These are phyloP conservation scores for Lucilia sericata DNA, from an alignment of 1,140 invertebrate genomes.

Conservation along the genomic window DNA sequence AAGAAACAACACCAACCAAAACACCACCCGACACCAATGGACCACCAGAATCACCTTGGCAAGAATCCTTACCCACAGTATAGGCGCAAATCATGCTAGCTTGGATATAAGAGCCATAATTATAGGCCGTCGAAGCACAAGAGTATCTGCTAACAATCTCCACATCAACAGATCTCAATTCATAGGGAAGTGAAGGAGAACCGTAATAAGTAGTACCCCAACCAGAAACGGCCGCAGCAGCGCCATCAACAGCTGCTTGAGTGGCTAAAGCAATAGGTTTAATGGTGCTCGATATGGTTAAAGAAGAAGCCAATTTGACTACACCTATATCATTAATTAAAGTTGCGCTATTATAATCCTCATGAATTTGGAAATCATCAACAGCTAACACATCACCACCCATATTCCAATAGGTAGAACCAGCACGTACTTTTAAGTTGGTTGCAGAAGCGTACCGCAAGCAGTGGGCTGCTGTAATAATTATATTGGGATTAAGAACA, in stretches of 20 bases:
- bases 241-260: slow-evolving; percentile 56
- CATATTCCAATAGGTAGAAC: slow-evolving; percentile 54
- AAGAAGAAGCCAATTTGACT: slow-evolving; percentile 60
- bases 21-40: slow-evolving; percentile 63
- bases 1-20: slow-evolving; percentile 74
- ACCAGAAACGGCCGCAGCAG: slow-evolving; percentile 66
- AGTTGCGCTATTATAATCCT: slow-evolving; percentile 57
- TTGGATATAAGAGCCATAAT: slow-evolving; percentile 52
- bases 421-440: slow-evolving; percentile 54
- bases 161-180: slow-evolving; percentile 55
- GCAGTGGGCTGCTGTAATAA: slow-evolving; percentile 75
- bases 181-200: slow-evolving; percentile 47
- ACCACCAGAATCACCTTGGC: slow-evolving; percentile 69
- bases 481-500: slow-evolving; percentile 43
- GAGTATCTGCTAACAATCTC: slow-evolving; percentile 48
- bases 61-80: slow-evolving; percentile 54
- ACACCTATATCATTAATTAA: slow-evolving; percentile 70
- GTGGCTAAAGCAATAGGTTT: slow-evolving; percentile 62
- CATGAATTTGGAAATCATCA: slow-evolving; percentile 54
- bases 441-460: slow-evolving; percentile 62
- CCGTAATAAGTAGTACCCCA: slow-evolving; percentile 65
- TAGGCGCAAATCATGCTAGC: slow-evolving; percentile 68
- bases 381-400: slow-evolving; percentile 53
- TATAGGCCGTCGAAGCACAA: slow-evolving; percentile 54
- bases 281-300: slow-evolving; percentile 62